Base-by-base conservation (phyloP, 2,888 invertebrate species). In the Petrolisthes cinctipes region DNA sequence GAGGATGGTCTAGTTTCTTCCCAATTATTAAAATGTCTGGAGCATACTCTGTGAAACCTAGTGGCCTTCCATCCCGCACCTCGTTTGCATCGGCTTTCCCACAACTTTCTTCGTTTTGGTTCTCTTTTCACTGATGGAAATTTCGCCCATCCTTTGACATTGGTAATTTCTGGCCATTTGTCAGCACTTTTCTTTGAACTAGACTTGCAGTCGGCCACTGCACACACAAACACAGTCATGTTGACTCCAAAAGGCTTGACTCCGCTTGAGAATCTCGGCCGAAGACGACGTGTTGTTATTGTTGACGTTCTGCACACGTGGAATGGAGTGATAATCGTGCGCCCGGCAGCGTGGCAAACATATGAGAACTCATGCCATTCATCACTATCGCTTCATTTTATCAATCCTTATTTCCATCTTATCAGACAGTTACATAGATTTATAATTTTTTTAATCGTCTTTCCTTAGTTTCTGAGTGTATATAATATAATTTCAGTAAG, bases 21-120 rank as follows among this genome's bases (percentile, higher is more conserved):
- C 54, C 53, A 78, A 51, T 78, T 17, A 78, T 53, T 78, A 54
- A 78, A 78, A 78, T 54, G 78, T n/a, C 78, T 78, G 78, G 78
- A 54, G n/a, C 78, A 78, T 37, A 78, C 17, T 6, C 4, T 53
- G 53, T 54, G 78, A 53, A 53, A 78, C 17, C 54, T 61, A 61
- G 53, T 53, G 5, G 54, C 54, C 78, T 78, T 78, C 14, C 78
- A 53, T 7, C 78, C 78, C 53, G 53, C 78, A 78, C 54, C 53
- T n/a, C 11, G n/a, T n/a, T 54, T 54, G n/a, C 14, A 53, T 17
- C 78, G 37, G 53, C 53, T 78, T 78, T n/a, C 78, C 54, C 37
- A 76, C 5, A 76, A 6, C 37, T 76, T 76, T 37, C 37, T 5
- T 51, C 37, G 4, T 76, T 51, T 76, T 20, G n/a, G 4, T 54